A percentile compares a stretch with the other conserved stretches of the same genome.
These are phyloP conservation scores for Xiphophorus couchianus DNA, from an alignment of 2,113 vertebrate genomes.

Conservation along the genomic window DNA sequence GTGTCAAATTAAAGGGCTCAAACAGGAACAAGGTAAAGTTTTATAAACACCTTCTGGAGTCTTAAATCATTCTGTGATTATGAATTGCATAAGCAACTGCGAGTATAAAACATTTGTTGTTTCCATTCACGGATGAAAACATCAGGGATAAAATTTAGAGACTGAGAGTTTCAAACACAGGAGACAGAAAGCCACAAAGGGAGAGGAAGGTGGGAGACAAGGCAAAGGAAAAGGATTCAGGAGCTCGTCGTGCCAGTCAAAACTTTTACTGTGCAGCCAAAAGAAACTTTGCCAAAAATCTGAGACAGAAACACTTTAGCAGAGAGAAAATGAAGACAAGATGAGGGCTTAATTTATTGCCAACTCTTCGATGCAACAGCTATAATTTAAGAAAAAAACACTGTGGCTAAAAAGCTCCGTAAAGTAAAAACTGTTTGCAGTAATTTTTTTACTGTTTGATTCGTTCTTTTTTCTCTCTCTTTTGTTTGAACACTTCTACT, in stretches of 20 bases:
- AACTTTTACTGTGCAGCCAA: constrained; percentile 30
- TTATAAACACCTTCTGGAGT: not conserved
- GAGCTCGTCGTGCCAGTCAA: constrained; percentile 26
- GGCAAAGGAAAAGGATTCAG: constrained; percentile 41
- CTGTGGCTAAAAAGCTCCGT: not conserved
- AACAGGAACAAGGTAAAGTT: not conserved
- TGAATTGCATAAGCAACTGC: not conserved
- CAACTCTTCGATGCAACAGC: not conserved
- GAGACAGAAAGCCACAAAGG: not conserved
- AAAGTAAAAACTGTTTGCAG: not conserved
- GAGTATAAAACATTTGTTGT: constrained; percentile 3
- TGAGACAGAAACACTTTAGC: not conserved
- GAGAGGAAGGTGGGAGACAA: constrained; percentile 33
- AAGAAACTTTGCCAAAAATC: constrained; percentile 25
- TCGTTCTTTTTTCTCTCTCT: not conserved
- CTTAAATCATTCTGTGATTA: not conserved
- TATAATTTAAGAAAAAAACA: not conserved
- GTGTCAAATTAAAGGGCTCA: not conserved
- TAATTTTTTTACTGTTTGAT: not conserved
- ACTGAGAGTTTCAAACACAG: not conserved
- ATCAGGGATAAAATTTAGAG: not conserved
- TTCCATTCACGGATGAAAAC: constrained; percentile 1
- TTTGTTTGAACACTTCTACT: not conserved
- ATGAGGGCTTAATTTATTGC: not conserved
- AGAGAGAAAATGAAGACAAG: not conserved